A percentile compares a stretch with the other conserved stretches of the same genome.
These are phyloP conservation scores for Athene noctua DNA, from an alignment of 2,113 vertebrate genomes.

Conservation along the genomic window DNA sequence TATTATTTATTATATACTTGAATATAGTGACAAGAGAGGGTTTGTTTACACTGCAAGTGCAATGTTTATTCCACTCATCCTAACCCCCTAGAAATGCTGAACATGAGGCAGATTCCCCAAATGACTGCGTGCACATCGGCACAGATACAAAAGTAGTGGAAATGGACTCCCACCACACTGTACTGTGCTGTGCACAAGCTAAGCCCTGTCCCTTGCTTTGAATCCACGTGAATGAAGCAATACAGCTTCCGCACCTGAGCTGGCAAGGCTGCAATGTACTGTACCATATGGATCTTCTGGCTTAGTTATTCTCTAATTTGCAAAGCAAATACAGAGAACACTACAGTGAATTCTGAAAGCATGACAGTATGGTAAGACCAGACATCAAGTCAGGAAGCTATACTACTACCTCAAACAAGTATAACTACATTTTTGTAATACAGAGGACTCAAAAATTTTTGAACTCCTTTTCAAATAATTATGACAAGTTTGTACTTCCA, in stretches of 20 bases:
- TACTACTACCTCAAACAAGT: neutral
- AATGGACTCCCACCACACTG: neutral
- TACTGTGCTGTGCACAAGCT: neutral
- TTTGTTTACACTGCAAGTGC: neutral
- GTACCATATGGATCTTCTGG: neutral
- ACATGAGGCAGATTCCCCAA: neutral
- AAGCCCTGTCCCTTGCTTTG: neutral
- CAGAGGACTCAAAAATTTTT: neutral
- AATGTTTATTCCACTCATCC: neutral
- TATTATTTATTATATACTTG: too few species aligned
- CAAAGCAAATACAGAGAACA: neutral
- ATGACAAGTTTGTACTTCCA: neutral
- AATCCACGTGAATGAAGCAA: neutral
- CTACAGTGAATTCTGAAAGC: neutral
- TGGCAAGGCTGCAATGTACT: neutral
- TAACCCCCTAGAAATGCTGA: neutral
- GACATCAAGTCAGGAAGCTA: neutral
- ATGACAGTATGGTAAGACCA: neutral
- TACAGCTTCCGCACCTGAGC: neutral
- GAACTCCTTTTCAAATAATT: neutral
- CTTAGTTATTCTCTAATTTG: neutral
- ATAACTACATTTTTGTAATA: neutral
- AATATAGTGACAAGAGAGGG: neutral
- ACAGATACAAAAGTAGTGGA: neutral
- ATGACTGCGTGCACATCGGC: fast-evolving